phyloP scores from a whole-genome alignment of 2,113 vertebrate genomes.

The Syngnathus scovelli region DNA sequence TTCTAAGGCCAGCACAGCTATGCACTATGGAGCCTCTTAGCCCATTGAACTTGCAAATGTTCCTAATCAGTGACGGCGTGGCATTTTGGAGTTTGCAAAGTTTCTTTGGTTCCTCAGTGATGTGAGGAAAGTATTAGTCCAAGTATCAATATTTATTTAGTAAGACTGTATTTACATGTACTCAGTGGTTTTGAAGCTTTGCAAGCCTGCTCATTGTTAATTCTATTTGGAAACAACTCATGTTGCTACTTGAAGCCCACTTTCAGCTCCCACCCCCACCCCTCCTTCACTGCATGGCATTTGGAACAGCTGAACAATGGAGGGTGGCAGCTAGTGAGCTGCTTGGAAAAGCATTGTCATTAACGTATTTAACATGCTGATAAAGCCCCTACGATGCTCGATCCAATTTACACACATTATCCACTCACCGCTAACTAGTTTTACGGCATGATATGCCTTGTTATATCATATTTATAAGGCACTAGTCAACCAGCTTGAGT shows the following conservation, averaged over 20 bases:
- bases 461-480: slow-evolving; percentile 17
- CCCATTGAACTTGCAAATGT: neutral
- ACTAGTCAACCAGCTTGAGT: slow-evolving; percentile 42
- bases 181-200: neutral
- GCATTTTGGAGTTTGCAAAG: neutral
- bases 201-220: neutral
- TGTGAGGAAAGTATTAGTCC: neutral
- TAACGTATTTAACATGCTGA: slow-evolving; percentile 44
- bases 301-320: slow-evolving; percentile 41
- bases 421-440: slow-evolving; percentile 17
- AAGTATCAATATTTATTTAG: neutral
- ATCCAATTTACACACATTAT: neutral
- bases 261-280: neutral
- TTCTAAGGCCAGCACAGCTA: neutral
- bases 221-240: slow-evolving; percentile 20
- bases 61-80: neutral
- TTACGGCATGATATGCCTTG: slow-evolving; percentile 34
- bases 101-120: neutral
- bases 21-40: neutral
- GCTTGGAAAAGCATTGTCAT: slow-evolving; percentile 24
- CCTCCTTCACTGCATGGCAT: slow-evolving; percentile 11
- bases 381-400: slow-evolving; percentile 13
- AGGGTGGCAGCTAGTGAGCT: slow-evolving; percentile 23
- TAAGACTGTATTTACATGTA: neutral
- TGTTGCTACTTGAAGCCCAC: slow-evolving; percentile 13